Percentiles rank a stretch among this genome's conserved stretches.
phyloP scores from a whole-genome alignment of 2,888 invertebrate species.

The Chromoteleia sp. region DNA sequence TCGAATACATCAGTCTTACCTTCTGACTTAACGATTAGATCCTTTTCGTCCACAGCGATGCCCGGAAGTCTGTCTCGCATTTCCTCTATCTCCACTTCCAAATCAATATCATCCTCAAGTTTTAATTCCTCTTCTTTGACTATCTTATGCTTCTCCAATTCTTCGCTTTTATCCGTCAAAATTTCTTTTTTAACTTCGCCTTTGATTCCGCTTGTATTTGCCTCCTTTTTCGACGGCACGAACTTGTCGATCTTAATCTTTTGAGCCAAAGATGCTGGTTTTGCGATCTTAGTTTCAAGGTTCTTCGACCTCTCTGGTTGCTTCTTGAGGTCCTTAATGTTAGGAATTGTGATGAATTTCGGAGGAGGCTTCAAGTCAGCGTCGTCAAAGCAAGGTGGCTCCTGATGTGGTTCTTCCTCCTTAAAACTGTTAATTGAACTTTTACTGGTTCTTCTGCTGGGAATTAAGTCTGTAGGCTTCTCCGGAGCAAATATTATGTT shows the following conservation, averaged over 20 bases:
- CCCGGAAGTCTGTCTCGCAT: conserved; percentile 72
- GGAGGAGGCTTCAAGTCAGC: conserved; percentile 51
- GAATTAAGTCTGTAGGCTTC: conserved; percentile 74
- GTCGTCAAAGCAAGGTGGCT: conserved; percentile 48
- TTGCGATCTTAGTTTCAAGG: conserved; percentile 75
- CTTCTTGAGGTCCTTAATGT: conserved; percentile 79
- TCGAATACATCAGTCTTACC: conserved; percentile 72
- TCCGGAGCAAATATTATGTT: conserved; percentile 83
- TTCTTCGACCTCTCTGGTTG: conserved; percentile 62
- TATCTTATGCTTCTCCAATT: conserved; percentile 16
- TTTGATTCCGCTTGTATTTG: conserved; percentile 46
- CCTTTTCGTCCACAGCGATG: conserved; percentile 79
- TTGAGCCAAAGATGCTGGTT: conserved; percentile 69
- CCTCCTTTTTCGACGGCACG: conserved; percentile 71
- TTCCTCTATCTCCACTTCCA: conserved; percentile 77
- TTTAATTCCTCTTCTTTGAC: conserved; percentile 54
- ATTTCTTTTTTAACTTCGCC: conserved; percentile 13
- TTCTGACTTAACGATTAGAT: conserved; percentile 78
- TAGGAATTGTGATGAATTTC: conserved; percentile 83
- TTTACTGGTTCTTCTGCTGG: conserved; percentile 71
- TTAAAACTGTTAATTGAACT: conserved; percentile 71
- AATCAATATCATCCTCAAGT: conserved; percentile 74
- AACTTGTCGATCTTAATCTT: conserved; percentile 76
- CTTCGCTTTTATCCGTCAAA: conserved; percentile 1
- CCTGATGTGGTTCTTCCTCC: conserved; percentile 59